These are phyloP conservation scores for Conger conger DNA, from an alignment of 2,113 vertebrate genomes.

Conservation along the genomic window DNA sequence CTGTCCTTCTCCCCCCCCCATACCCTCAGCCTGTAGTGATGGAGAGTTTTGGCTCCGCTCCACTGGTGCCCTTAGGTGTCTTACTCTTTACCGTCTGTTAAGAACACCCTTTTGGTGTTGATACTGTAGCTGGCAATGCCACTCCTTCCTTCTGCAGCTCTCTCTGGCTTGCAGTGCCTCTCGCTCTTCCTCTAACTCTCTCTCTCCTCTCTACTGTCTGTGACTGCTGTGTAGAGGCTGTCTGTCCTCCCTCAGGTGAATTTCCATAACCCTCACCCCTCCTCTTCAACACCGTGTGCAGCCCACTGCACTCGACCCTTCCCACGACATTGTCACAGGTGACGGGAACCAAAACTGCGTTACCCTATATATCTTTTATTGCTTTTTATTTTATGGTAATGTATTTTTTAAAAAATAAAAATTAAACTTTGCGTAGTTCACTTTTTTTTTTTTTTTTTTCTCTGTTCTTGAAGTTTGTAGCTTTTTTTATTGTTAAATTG, in stretches of 20 bases:
- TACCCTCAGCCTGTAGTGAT: slow-evolving; percentile 26
- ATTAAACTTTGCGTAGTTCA: slow-evolving; percentile 71
- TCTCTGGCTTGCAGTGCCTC: slow-evolving; percentile 44
- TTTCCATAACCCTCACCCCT: slow-evolving; percentile 12
- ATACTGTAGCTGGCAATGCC: slow-evolving; percentile 57
- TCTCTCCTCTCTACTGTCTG: slow-evolving; percentile 29
- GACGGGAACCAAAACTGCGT: slow-evolving; percentile 39
- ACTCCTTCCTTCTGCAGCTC: slow-evolving; percentile 31
- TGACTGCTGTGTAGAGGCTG: slow-evolving; percentile 55
- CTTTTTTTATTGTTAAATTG: slow-evolving; percentile 55
- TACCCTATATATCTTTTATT: slow-evolving; percentile 55
- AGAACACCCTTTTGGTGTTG: slow-evolving; percentile 48
- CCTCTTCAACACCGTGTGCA: slow-evolving; percentile 33
- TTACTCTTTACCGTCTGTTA: slow-evolving; percentile 40
- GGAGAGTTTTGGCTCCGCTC: slow-evolving; percentile 35
- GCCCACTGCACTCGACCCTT: neutral
- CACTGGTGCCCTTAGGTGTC: slow-evolving; percentile 11
- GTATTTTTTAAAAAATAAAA: slow-evolving; percentile 67
- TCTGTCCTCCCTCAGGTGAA: slow-evolving; percentile 51
- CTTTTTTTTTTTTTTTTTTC: slow-evolving; percentile 50
- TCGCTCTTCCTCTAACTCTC: slow-evolving; percentile 20
- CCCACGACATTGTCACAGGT: slow-evolving; percentile 37
- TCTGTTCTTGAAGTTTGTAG: slow-evolving; percentile 70
- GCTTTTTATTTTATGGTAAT: slow-evolving; percentile 68
- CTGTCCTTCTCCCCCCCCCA: neutral